Evolutionary conservation across 2,113 vertebrate genomes (phyloP), one percentile per base, ranked within the genome.

Genomic region (Sisor rabdophorus): DNA sequence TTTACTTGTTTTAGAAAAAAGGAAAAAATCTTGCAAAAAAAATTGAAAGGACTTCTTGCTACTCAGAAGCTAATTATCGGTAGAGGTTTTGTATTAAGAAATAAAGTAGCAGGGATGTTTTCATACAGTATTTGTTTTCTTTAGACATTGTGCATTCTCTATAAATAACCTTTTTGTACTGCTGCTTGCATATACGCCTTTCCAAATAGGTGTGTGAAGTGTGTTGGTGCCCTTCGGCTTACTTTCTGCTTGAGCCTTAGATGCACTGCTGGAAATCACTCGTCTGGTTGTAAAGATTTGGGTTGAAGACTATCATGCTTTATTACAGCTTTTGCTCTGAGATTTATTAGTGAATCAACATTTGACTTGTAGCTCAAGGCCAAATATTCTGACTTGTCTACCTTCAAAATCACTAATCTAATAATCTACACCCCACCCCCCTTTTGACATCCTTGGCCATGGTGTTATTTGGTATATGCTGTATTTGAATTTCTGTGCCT

Each of bases 1-100:
- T 96, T 97, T 98, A 96, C 90, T 94, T 93, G 94, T 95, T 96
- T 94, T 93, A 91, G 93, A 96, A 95, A 96, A 94, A 85, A 89
- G 86, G 70, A 86, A 86, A 77, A 80, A 59, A 88, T 79, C 84
- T 82, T 82, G 82, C 79, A 84, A 86, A 87, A 89, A 80, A 92
- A 94, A 16, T 94, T 94, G 92, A 93, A 96, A 93, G 95, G 96
- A 98, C 96, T 96, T 97, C 95, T 96, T 91, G 97, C 95, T 98
- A 94, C 95, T 93, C 91, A 90, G 95, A 95, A 97, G 96, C 95
- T 95, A 94, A 94, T 97, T 96, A 95, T 91, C 94, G 95, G 93
- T 98, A 95, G 95, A 96, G 95, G 96, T 98, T 99, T 99, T 99
- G 93, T 99, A 99, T 96, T 96, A 95, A 94, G 94, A 95, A 93